Evolutionary conservation across 1,140 invertebrate genomes (phyloP), one percentile per base, ranked within the genome.

Genomic region (Drosophila ananassae): DNA sequence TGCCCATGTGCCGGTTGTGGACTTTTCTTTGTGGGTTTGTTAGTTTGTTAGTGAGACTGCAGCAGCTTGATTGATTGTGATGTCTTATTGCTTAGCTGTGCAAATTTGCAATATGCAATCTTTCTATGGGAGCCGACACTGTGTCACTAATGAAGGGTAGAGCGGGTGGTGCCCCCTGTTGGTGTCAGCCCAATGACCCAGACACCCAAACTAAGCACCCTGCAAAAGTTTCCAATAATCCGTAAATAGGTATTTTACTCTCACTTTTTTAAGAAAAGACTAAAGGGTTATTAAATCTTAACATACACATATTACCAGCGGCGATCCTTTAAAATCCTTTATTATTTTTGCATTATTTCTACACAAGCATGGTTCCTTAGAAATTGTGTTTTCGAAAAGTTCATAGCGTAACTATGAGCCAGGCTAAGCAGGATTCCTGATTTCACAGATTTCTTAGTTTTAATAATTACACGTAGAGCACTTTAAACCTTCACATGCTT

Each of bases 31-130:
- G 41, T 9, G 6, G 6, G n/a, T 21, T 44, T 44, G 41, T 39
- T n/a, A 13, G 37, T 81, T 80, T 67, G 62, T 6, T 24, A 63
- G 74, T 64, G 82, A 85, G 85, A 85, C 47, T 81, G 73, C 81
- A 21, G 48, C 37, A 58, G 77, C 30, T 32, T 68, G 69, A 87
- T 75, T 85, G 73, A 78, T 67, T 67, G 76, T 53, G 50, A 44
- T 69, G 41, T 44, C 41, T 24, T 47, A 62, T 48, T 51, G 34
- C 30, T 17, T 10, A 54, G 39, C 30, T 71, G 47, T 24, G n/a
- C 56, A 73, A 58, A 41, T 34, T 12, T 72, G 41, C 44, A 47
- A 21, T 47, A 21, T 47, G 34, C 64, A 69, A 69, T 25, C 13
- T 50, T 28, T 22, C 21, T 37, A 44, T 67, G 17, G 13, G 9